These are phyloP conservation scores for Steinernema scapterisci DNA, from an alignment of 2,888 invertebrate genomes.

Conservation along the genomic window DNA sequence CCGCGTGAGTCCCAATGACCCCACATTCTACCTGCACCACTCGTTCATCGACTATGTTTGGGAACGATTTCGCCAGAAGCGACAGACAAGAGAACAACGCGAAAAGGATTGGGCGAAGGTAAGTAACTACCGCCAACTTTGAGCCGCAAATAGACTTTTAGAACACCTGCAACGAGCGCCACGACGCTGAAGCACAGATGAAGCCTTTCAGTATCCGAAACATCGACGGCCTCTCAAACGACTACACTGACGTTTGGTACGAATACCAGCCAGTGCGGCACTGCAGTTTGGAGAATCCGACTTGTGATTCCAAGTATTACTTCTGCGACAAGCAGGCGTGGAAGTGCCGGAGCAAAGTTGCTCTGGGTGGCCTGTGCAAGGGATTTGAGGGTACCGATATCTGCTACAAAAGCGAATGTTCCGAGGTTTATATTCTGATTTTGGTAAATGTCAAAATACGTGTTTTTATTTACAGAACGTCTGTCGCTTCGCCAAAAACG, in stretches of 20 bases:
- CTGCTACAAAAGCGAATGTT: constrained; percentile 62
- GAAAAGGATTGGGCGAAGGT: constrained; percentile 59
- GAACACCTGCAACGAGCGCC: constrained; percentile 61
- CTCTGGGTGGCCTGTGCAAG: constrained; percentile 64
- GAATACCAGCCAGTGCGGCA: constrained; percentile 62
- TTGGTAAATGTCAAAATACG: too few relatives aligned
- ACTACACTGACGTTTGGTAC: constrained; percentile 64
- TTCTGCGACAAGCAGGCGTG: constrained; percentile 60
- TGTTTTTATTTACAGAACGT: constrained; percentile 41
- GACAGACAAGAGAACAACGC: constrained; percentile 58
- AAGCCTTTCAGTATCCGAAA: constrained; percentile 64
- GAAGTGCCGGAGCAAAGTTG: constrained; percentile 56
- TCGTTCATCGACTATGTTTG: constrained; percentile 66
- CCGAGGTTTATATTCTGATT: constrained; percentile 49
- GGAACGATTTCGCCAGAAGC: constrained; percentile 63
- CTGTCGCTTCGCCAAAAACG: constrained; percentile 48
- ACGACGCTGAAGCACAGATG: constrained; percentile 61
- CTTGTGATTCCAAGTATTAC: constrained; percentile 57
- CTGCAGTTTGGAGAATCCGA: constrained; percentile 48
- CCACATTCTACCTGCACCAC: constrained; percentile 65
- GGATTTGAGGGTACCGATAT: constrained; percentile 62
- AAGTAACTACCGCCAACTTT: neutral
- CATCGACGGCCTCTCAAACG: constrained; percentile 63
- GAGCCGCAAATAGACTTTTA: constrained; percentile 38
- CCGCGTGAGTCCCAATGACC: constrained; percentile 55